phyloP scores from a whole-genome alignment of 2,113 vertebrate species.

The Bothrops jararaca region DNA sequence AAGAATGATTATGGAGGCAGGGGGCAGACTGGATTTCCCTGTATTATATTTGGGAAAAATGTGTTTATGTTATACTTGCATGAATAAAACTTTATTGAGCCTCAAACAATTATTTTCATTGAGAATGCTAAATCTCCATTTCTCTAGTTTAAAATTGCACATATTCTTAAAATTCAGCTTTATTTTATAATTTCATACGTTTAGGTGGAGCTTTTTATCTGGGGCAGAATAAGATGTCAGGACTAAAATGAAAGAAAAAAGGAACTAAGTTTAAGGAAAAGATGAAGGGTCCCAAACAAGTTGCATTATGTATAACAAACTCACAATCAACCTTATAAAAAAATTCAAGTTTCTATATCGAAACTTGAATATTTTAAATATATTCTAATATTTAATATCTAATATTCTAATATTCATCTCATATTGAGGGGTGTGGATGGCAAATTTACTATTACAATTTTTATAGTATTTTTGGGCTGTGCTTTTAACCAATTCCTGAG shows the following conservation, averaged over 20 bases:
- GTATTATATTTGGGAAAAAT: constrained; percentile 27
- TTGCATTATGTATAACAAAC: background rate
- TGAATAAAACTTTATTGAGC: constrained; percentile 31
- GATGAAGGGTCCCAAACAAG: background rate
- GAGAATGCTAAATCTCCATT: constrained; percentile 32
- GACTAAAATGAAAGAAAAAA: background rate
- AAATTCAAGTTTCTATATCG: background rate
- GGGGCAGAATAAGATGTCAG: background rate
- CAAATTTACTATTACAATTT: background rate
- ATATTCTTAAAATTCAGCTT: constrained; percentile 24
- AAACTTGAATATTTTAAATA: background rate
- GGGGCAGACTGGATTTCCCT: constrained; percentile 12
- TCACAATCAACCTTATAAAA: background rate
- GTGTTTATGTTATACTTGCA: background rate
- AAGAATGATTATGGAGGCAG: constrained; percentile 40
- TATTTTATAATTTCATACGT: constrained; percentile 48
- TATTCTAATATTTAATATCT: background rate
- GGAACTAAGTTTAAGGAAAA: background rate
- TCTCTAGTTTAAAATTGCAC: background rate
- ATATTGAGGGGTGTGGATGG: background rate
- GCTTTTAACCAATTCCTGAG: background rate
- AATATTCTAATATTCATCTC: background rate
- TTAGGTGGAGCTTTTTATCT: constrained; percentile 22
- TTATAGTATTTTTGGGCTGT: background rate
- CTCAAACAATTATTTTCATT: constrained; percentile 46